A percentile compares a stretch with the other conserved stretches of the same genome.
phyloP scores from a whole-genome alignment of 2,797 vertebrate genomes.

The Tympanoctomys barrerae region DNA sequence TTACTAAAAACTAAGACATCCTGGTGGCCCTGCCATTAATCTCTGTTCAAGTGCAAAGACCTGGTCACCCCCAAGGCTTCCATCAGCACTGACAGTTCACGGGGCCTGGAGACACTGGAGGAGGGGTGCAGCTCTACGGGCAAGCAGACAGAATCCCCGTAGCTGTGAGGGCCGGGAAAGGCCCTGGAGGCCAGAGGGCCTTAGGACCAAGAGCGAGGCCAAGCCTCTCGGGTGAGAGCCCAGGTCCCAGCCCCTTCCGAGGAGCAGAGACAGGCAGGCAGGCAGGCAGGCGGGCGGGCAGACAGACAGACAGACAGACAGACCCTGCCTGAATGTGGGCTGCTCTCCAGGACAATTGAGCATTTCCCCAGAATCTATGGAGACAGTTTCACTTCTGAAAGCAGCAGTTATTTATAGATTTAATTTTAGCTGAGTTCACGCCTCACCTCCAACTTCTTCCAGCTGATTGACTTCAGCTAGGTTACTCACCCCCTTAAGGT shows the following conservation, averaged over 20 bases:
- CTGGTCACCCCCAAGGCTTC: not conserved
- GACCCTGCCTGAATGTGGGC: not conserved
- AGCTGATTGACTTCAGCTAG: slow-evolving; percentile 15
- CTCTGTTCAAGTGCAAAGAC: not conserved
- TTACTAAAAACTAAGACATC: not conserved
- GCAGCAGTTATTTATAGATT: slow-evolving; percentile 11
- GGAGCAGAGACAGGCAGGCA: not conserved
- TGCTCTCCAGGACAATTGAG: not conserved
- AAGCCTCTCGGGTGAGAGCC: not conserved
- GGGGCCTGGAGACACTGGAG: not conserved
- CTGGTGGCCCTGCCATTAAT: not conserved
- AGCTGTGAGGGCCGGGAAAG: not conserved
- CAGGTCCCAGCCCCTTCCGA: not conserved
- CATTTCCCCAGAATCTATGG: not conserved
- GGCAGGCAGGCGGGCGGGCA: not conserved
- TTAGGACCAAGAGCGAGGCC: not conserved
- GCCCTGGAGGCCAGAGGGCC: not conserved
- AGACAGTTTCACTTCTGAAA: slow-evolving; percentile 10
- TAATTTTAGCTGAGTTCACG: slow-evolving; percentile 20
- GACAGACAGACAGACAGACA: not conserved
- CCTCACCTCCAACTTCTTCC: not conserved
- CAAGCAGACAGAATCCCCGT: not conserved
- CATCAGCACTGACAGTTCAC: not conserved
- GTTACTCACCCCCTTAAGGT: not conserved
- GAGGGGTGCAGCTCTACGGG: not conserved